Evolutionary conservation across 2,888 invertebrate species (phyloP), one percentile per base, ranked within the genome.

Genomic region (Cosmopolites sordidus): DNA sequence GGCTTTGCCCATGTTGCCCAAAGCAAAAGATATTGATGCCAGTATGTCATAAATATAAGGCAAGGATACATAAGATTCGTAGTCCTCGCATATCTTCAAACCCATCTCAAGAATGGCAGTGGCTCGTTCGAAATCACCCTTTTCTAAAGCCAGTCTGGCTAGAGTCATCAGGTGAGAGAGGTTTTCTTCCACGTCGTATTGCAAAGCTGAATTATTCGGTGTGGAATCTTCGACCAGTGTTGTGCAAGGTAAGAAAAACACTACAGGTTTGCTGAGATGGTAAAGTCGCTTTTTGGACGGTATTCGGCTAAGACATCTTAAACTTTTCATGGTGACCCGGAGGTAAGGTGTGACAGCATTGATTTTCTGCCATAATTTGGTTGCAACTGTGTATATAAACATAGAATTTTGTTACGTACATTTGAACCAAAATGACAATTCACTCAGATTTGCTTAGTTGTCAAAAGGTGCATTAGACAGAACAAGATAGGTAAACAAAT

Each of bases 11-110:
- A 73, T 62, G 33, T 74, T 68, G 1, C 75, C 75, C 58, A 72
- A 66, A 16, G 69, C 70, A 43, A 75, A 66, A 1, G 74, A 70
- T 3, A 77, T 72, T 1, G 73, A 71, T 1, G 75, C 71, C 16
- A 76, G 61, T 48, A 76, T 69, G 60, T 77, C 76, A 59, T 75
- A 76, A 54, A 76, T 70, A 54, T 70, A 71, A 15, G 73, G 70
- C 53, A 74, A 58, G 12, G 71, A 72, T 40, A 68, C 60, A 27
- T 67, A 71, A 0, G 73, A 64, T 44, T 71, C 67, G 40, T 72
- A 69, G 15, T 74, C 72, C 43, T 75, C 73, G 22, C 73, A 73
- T 3, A 75, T 63, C 50, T 73, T 71, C 43, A 75, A 61, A 1
- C 75, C 75, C 65, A 71, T 69, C 18, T 71, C 63, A 17, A 76